These are phyloP conservation scores for Microchrysa polita DNA, from an alignment of 2,888 invertebrate genomes.

Conservation along the genomic window DNA sequence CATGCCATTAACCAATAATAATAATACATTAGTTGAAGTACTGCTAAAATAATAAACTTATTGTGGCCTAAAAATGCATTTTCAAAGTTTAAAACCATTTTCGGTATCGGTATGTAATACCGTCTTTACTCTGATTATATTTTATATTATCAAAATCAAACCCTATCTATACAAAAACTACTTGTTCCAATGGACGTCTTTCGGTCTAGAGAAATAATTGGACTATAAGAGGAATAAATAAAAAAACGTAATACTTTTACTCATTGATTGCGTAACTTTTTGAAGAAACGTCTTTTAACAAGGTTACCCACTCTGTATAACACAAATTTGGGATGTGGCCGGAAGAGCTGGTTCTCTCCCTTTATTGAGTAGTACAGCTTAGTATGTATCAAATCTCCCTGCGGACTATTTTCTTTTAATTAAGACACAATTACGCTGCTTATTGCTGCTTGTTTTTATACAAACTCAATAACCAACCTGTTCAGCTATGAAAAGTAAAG, in stretches of 20 bases:
- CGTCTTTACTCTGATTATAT: slow-evolving; percentile 34
- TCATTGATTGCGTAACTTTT: slow-evolving; percentile 25
- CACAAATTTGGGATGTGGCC: slow-evolving; percentile 27
- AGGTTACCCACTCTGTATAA: slow-evolving; percentile 39
- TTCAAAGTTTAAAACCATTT: too few relatives aligned
- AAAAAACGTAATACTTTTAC: slow-evolving; percentile 34
- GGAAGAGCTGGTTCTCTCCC: slow-evolving; percentile 43
- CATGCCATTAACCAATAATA: too few relatives aligned
- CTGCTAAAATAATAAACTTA: too few relatives aligned
- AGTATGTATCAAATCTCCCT: slow-evolving; percentile 30
- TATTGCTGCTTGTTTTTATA: too few relatives aligned
- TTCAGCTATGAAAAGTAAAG: too few relatives aligned
- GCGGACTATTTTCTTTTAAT: slow-evolving; percentile 44
- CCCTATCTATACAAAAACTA: slow-evolving; percentile 28
- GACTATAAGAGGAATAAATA: slow-evolving; percentile 41
- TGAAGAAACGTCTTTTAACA: slow-evolving; percentile 1
- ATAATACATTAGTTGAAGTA: too few relatives aligned
- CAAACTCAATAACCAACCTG: too few relatives aligned
- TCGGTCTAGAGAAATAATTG: slow-evolving; percentile 11
- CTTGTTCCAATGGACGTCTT: not conserved
- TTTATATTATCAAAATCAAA: not conserved
- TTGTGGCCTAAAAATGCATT: too few relatives aligned
- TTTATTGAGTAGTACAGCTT: slow-evolving; percentile 39
- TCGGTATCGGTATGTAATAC: too few relatives aligned
- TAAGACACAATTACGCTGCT: too few relatives aligned